Base-by-base conservation (phyloP, 1,140 invertebrate species). In the Himalopsyche phryganea region DNA sequence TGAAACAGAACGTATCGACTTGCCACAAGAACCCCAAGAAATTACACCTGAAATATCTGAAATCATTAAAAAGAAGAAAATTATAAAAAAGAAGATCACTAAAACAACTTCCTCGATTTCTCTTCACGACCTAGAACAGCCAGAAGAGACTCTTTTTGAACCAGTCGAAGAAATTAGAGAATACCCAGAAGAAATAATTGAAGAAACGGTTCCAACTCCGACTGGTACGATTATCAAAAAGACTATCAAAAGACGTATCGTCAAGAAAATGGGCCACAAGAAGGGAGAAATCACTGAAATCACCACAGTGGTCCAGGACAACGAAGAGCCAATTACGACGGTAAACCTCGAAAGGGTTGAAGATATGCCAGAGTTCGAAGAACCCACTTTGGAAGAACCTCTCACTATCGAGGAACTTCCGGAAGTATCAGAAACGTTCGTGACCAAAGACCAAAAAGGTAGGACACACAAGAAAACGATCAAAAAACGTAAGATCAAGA, bases 111-210 rank as follows among this genome's bases (percentile, higher is more conserved):
- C n/a, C n/a, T n/a, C n/a, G n/a, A n/a, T n/a, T n/a, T n/a, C n/a
- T n/a, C n/a, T n/a, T 3, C 52, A 48, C 11, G 58, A 62, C 38
- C 50, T 59, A 3, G 42, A 45, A 6, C 49, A 58, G n/a, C 61
- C 58, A 23, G 49, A 58, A 50, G 54, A 61, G n/a, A 35, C 50
- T 2, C 60, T 55, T 6, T 57, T 51, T 9, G 40, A 23, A 1
- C 11, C 41, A 14, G 45, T 50, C 17, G 46, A 53, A 6, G 10
- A 32, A 33, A 42, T 71, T 10, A 66, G 73, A 46, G 73, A 77
- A 66, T 42, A 70, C 13, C 75, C 74, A n/a, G 73, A 78, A 68
- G 66, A 62, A 38, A 49, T 57, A 14, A 36, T 47, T n/a, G 32
- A 58, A 0, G 61, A 65, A 15, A 63, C 65, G 59, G 45, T 53